Evolutionary conservation across 2,888 invertebrate species (phyloP).

Genomic region (Leptothorax acervorum): DNA sequence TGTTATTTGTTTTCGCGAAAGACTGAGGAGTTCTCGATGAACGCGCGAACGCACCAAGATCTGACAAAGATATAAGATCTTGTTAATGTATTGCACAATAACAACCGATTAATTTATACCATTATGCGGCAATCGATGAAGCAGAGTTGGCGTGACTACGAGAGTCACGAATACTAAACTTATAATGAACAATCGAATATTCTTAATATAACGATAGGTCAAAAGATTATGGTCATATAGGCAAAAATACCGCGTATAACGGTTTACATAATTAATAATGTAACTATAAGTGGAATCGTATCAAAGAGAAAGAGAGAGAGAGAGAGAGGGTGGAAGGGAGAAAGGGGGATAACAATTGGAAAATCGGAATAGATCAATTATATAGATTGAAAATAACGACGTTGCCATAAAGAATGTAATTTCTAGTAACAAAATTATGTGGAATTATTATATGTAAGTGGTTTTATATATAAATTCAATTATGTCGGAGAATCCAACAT

Average conservation of each 20-base stretch:
- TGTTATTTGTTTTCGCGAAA: neutral
- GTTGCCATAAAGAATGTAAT: neutral
- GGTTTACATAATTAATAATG: neutral
- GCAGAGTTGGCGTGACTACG: neutral
- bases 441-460: neutral
- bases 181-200: neutral
- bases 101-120: neutral
- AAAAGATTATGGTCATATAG: neutral
- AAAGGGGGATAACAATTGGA: neutral
- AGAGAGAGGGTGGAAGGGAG: neutral
- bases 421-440: neutral
- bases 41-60: neutral
- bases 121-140: conserved; percentile 7
- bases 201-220: conserved; percentile 14
- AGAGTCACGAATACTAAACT: neutral
- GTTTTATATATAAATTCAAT: conserved; percentile 6
- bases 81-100: neutral
- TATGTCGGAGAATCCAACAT: neutral
- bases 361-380: neutral
- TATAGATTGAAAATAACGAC: neutral
- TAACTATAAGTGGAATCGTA: neutral
- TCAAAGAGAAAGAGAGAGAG: neutral
- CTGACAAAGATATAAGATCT: neutral
- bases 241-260: neutral
- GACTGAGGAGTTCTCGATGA: neutral